These are phyloP conservation scores for Anguilla rostrata DNA, from an alignment of 2,113 vertebrate species.

Conservation along the genomic window DNA sequence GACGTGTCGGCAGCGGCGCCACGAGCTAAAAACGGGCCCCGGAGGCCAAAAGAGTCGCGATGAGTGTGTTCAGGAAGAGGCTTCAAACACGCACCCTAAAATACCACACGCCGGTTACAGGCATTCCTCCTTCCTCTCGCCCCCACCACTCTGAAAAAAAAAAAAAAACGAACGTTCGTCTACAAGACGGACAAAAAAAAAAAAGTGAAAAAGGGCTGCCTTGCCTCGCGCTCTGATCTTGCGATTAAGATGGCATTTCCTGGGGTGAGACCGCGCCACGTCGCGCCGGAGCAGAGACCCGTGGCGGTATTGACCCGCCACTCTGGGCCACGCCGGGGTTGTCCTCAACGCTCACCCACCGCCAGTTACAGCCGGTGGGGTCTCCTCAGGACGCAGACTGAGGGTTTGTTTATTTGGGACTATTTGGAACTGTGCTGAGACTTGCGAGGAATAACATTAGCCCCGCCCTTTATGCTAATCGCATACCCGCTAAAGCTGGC, in stretches of 20 bases:
- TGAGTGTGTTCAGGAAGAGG: background rate
- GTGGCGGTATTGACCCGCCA: background rate
- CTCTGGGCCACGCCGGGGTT: background rate
- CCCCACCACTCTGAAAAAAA: background rate
- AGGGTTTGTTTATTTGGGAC: constrained; percentile 25
- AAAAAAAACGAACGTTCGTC: background rate
- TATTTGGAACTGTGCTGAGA: constrained; percentile 31
- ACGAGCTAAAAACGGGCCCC: background rate
- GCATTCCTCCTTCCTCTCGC: background rate
- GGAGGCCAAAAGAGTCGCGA: no score
- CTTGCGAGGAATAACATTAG: constrained; percentile 29
- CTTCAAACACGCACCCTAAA: background rate
- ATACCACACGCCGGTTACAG: background rate
- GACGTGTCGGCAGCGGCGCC: background rate
- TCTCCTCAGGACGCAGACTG: constrained; percentile 33
- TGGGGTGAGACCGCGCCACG: background rate
- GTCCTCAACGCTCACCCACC: constrained; percentile 33
- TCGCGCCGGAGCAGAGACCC: background rate
- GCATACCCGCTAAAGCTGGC: constrained; percentile 1
- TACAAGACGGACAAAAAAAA: background rate
- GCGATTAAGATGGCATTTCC: background rate
- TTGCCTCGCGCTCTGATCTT: background rate
- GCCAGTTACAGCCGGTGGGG: constrained; percentile 42
- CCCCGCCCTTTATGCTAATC: constrained; percentile 18
- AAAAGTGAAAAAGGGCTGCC: background rate